Evolutionary conservation across 2,888 invertebrate genomes (phyloP).

Genomic region (Oligia fasciuncula): DNA sequence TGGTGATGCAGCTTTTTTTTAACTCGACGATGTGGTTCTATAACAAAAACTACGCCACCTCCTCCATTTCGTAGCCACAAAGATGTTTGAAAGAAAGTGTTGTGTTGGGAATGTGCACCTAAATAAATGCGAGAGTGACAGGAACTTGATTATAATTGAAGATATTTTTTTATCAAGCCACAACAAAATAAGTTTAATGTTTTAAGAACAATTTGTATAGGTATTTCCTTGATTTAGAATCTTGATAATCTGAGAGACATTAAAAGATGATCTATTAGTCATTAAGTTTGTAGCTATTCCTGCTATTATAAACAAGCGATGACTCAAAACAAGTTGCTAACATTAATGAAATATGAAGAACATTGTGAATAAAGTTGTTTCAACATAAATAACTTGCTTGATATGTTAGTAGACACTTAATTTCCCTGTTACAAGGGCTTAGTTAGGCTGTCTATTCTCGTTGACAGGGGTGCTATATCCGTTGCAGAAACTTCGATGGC

Average conservation of each 20-base stretch:
- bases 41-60: neutral
- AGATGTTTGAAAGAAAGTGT: neutral
- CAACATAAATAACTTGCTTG: slow-evolving; percentile 40
- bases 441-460: slow-evolving; percentile 26
- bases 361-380: slow-evolving; percentile 29
- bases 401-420: slow-evolving; percentile 23
- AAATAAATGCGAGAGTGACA: neutral
- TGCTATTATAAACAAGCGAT: slow-evolving; percentile 7
- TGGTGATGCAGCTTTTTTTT: neutral
- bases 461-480: slow-evolving; percentile 29
- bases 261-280: too few relatives aligned
- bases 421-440: slow-evolving; percentile 26
- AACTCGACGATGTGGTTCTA: neutral
- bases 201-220: neutral
- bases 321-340: slow-evolving; percentile 13
- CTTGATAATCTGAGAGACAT: neutral
- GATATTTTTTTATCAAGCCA: too few relatives aligned
- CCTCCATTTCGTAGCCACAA: neutral
- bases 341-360: slow-evolving; percentile 37
- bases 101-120: neutral
- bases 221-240: neutral
- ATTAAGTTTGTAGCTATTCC: neutral
- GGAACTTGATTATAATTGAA: neutral
- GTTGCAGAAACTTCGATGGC: neutral
- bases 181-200: neutral